Evolutionary conservation across 2,888 invertebrate genomes (phyloP).

Genomic region (Microchrysa polita): DNA sequence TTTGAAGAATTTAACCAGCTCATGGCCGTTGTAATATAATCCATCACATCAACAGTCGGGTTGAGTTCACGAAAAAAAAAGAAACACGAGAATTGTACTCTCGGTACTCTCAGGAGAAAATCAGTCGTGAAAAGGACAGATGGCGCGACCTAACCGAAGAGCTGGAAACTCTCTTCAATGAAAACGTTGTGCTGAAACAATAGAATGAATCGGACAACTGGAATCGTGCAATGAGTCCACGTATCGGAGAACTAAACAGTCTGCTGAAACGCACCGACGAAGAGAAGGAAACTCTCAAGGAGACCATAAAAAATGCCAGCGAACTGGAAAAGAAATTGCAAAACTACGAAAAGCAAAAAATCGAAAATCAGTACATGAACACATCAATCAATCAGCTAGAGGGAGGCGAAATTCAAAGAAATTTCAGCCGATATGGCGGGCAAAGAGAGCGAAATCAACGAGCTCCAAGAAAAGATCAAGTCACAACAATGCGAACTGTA

Average conservation of each 20-base stretch:
- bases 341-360: conserved; percentile 59
- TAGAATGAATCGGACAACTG: conserved; percentile 55
- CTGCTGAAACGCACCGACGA: conserved; percentile 60
- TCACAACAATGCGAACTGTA: conserved; percentile 61
- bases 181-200: conserved; percentile 56
- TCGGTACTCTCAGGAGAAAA: conserved; percentile 54
- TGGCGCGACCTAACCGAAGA: conserved; percentile 55
- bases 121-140: conserved; percentile 50
- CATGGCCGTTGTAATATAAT: too few relatives aligned
- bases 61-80: too few relatives aligned
- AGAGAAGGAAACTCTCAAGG: conserved; percentile 65
- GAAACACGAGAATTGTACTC: too few relatives aligned
- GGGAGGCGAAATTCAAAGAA: conserved; percentile 57
- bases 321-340: conserved; percentile 57
- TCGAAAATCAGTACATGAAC: conserved; percentile 64
- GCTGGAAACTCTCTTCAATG: conserved; percentile 41
- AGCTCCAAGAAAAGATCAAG: conserved; percentile 58
- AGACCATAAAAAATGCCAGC: conserved; percentile 58
- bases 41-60: too few relatives aligned
- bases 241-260: conserved; percentile 55
- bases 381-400: conserved; percentile 62
- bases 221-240: conserved; percentile 53
- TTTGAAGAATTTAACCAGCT: too few relatives aligned
- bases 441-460: conserved; percentile 54
- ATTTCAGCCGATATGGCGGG: conserved; percentile 53